Base-by-base conservation (phyloP, 2,888 invertebrate species). In the Ophion obscuratus region DNA sequence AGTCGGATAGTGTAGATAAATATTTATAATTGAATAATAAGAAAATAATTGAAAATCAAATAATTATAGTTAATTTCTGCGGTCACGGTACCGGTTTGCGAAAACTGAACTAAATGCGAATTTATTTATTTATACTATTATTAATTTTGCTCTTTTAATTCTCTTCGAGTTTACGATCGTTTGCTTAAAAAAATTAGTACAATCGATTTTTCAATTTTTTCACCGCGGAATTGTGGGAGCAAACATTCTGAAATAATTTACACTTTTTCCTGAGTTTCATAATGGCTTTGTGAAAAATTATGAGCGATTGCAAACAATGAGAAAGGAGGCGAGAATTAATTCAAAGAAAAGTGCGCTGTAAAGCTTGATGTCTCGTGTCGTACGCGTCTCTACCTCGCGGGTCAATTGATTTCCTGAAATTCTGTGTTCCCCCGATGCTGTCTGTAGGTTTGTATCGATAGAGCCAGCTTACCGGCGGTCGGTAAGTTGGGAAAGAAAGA, bases 401-500 rank as follows among this genome's bases (percentile, higher is more conserved):
- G 7, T 61, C 24, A 3, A 24, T 61, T 20, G 61, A 20, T 24
- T 24, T 9, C 2, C 9, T 3, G 20, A 36, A 59, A 20, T 57
- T n/a, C 10, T 2, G n/a, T 36, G 9, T 59, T 73, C 20, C 20
- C 20, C 31, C 36, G n/a, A 11, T 36, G 53, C 17, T 59, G 9
- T 11, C 31, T 11, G 10, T 31, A n/a, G 36, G 57, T 36, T 6
- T 11, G 14, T 61, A 17, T 40, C 14, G 5, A 20, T 44, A 9
- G 14, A 11, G 6, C 24, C 14, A 20, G 11, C 24, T n/a, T 31
- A 67, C 53, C 76, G 9, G 31, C 83, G 4, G 85, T 86, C 85
- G 85, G 77, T 86, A 86, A 83, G 67, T 57, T 20, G 44, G 68
- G 9, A n/a, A 31, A 77, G 27, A 53, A 40, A 0, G 14, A 6